Conservation (phyloP, 2,113 vertebrate genomes). For the Hippocampus mohnikei region DNA sequence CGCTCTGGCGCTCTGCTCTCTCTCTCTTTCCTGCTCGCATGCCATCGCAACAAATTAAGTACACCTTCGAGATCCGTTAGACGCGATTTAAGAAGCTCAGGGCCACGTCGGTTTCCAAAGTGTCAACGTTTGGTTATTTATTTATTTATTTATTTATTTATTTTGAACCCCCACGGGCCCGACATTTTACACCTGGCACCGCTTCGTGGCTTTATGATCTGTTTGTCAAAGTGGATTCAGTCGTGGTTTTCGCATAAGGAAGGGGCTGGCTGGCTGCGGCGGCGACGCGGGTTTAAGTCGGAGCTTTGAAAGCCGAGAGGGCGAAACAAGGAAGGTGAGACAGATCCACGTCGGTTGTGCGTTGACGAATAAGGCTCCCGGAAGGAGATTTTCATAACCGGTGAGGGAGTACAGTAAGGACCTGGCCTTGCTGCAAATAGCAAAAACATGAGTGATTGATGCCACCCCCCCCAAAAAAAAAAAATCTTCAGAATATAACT, state of each 20-base stretch:
- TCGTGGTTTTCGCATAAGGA: conserved; percentile 34
- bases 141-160: neutral
- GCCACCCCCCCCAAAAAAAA: too few relatives aligned
- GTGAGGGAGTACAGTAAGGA: conserved; percentile 10
- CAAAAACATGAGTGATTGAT: too few relatives aligned
- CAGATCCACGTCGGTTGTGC: conserved; percentile 27
- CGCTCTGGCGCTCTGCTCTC: conserved; percentile 11
- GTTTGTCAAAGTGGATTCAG: conserved; percentile 46
- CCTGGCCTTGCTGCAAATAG: too few relatives aligned
- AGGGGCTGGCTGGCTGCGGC: conserved; percentile 37
- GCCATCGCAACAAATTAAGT: conserved; percentile 40
- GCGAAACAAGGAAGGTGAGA: conserved; percentile 13
- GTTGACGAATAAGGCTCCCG: conserved; percentile 49
- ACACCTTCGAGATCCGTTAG: conserved; percentile 19
- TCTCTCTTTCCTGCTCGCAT: conserved; percentile 25
- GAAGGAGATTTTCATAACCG: conserved; percentile 36
- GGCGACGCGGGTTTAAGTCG: conserved; percentile 32
- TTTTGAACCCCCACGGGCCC: conserved; percentile 14
- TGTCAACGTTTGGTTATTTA: neutral
- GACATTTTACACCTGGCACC: conserved; percentile 26
- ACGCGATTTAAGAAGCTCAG: conserved; percentile 42
- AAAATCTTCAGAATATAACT: too few relatives aligned
- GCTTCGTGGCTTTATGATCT: conserved; percentile 12
- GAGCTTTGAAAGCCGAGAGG: conserved; percentile 34
- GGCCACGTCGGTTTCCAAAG: conserved; percentile 44